phyloP scores from a whole-genome alignment of 2,113 vertebrate genomes.

The Oncorhynchus tshawytscha region DNA sequence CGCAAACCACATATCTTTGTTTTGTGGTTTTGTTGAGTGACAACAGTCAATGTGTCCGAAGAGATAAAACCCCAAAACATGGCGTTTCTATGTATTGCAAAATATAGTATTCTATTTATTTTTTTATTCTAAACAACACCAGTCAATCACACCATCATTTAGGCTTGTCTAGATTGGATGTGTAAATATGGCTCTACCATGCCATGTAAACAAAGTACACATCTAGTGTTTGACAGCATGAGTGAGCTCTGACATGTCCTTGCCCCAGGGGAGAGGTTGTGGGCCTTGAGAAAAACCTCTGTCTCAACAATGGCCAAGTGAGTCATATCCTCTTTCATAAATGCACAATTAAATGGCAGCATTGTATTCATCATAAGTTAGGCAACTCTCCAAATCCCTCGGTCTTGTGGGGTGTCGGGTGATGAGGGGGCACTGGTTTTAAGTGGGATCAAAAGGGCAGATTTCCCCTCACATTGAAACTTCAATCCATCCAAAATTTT shows the following conservation, averaged over 20 bases:
- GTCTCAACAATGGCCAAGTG: slow-evolving; percentile 49
- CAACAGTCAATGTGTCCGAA: background rate
- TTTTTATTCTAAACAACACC: background rate
- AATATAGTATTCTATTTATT: background rate
- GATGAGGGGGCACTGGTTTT: background rate
- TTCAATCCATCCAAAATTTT: too few species aligned
- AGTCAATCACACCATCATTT: background rate
- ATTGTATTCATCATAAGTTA: slow-evolving; percentile 17
- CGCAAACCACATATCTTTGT: background rate
- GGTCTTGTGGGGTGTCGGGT: slow-evolving; percentile 7
- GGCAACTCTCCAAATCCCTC: slow-evolving; percentile 15
- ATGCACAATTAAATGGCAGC: slow-evolving; percentile 35
- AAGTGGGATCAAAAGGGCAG: slow-evolving; percentile 23
- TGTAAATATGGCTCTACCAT: slow-evolving; percentile 37
- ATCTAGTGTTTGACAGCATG: slow-evolving; percentile 1
- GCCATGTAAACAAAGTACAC: slow-evolving; percentile 46
- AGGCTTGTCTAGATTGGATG: background rate
- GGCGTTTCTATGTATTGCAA: background rate
- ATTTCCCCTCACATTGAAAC: slow-evolving; percentile 9
- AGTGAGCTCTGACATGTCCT: slow-evolving; percentile 37
- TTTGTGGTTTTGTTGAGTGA: slow-evolving; percentile 8
- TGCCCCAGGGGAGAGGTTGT: slow-evolving; percentile 28
- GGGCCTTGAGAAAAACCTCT: slow-evolving; percentile 52
- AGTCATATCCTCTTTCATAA: slow-evolving; percentile 39
- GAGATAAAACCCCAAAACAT: background rate